Percentiles rank a stretch among this genome's conserved stretches.
These are phyloP conservation scores for Gasteruption jaculator DNA, from an alignment of 2,888 invertebrate genomes.

Conservation along the genomic window DNA sequence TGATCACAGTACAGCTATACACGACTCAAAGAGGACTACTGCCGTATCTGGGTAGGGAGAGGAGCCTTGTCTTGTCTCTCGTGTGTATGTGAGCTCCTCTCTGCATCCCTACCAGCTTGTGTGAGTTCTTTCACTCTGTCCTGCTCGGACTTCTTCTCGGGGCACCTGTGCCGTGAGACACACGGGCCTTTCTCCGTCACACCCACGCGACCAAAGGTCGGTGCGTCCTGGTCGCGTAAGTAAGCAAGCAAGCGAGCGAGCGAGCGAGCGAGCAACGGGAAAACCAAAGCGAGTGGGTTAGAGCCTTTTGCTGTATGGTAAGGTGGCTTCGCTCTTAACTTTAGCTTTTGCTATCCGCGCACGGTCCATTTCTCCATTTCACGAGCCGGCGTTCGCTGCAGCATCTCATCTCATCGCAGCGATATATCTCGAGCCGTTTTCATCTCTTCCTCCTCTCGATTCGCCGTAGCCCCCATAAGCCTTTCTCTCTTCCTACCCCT, in stretches of 20 bases:
- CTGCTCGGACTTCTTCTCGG: conserved; percentile 9
- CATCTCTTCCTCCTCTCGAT: conserved; percentile 12
- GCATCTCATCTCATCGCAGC: conserved; percentile 12
- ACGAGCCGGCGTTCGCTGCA: background rate
- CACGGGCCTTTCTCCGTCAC: conserved; percentile 21
- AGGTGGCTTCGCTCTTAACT: too few species aligned
- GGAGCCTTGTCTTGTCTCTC: background rate
- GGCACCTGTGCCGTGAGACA: conserved; percentile 21
- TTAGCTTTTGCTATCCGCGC: too few species aligned
- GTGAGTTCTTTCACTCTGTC: too few species aligned
- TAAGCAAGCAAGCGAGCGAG: too few species aligned
- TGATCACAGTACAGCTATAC: conserved; percentile 8
- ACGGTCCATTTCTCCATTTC: too few species aligned
- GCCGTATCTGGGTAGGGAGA: conserved; percentile 7
- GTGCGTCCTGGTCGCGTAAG: conserved; percentile 14
- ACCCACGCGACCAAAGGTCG: conserved; percentile 18
- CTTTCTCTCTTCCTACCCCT: conserved; percentile 9
- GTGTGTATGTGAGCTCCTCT: too few species aligned
- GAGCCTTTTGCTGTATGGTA: too few species aligned
- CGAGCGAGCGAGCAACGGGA: too few species aligned
- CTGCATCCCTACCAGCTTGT: background rate
- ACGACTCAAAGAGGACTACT: conserved; percentile 5
- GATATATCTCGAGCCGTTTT: conserved; percentile 10
- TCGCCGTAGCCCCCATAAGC: too few species aligned
- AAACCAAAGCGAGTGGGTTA: too few species aligned